A percentile compares a stretch with the other conserved stretches of the same genome.
Conservation (phyloP, 2,113 vertebrate genomes). For the Callipepla squamata region DNA sequence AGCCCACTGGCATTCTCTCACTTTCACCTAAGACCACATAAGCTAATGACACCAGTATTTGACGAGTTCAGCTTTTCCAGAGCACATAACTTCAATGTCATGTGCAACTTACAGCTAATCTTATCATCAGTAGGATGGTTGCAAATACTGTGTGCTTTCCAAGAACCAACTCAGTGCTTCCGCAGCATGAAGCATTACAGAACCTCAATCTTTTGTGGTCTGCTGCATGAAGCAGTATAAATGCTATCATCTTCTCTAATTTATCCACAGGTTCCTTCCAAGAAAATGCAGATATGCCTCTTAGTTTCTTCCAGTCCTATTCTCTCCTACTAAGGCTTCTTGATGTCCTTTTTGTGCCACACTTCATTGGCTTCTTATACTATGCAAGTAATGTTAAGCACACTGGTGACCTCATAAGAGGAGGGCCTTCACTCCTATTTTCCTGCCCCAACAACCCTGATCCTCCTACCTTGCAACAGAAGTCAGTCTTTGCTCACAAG, state of each 20-base stretch:
- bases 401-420: neutral
- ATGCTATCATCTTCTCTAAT: neutral
- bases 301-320: neutral
- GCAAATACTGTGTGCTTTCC: neutral
- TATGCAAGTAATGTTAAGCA: neutral
- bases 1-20: neutral
- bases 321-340: neutral
- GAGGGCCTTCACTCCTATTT: neutral
- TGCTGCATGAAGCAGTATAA: neutral
- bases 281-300: neutral
- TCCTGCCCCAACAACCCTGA: neutral
- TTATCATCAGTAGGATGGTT: neutral
- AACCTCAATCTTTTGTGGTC: neutral
- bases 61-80: neutral
- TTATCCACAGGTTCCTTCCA: neutral
- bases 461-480: neutral
- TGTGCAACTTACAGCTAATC: neutral
- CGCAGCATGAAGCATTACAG: accelerated
- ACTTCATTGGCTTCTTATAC: neutral
- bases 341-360: neutral
- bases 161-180: neutral
- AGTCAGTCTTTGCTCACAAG: neutral
- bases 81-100: neutral
- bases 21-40: neutral
- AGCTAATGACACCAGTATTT: neutral